Evolutionary conservation across 1,140 invertebrate genomes (phyloP).

Genomic region (Streblospio benedicti): DNA sequence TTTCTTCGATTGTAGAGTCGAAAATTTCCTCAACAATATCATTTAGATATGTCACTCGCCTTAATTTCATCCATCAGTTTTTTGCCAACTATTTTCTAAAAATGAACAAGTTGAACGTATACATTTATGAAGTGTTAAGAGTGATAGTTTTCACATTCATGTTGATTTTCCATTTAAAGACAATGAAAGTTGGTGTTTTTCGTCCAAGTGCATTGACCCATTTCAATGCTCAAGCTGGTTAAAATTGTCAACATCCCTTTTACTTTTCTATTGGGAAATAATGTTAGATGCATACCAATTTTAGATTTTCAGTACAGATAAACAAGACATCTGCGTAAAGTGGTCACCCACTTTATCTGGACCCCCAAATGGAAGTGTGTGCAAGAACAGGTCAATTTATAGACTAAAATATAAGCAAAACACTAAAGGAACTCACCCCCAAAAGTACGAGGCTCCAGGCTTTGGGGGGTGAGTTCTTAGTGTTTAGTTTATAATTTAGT

Average conservation of each 20-base stretch:
- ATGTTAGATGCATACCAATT: not conserved
- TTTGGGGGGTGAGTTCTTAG: too few species aligned
- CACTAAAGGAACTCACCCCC: too few species aligned
- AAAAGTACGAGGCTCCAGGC: not conserved
- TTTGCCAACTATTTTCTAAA: conserved; percentile 32
- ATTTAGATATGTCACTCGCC: conserved; percentile 18
- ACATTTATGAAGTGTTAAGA: not conserved
- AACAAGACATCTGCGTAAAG: conserved; percentile 22
- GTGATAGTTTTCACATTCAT: not conserved
- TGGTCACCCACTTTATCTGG: conserved; percentile 13
- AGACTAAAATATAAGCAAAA: too few species aligned
- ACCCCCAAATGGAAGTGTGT: not conserved
- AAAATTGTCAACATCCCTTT: not conserved
- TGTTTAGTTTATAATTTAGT: too few species aligned
- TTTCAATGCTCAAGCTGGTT: not conserved
- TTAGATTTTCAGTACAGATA: conserved; percentile 16
- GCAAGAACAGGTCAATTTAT: conserved; percentile 18
- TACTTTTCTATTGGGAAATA: not conserved
- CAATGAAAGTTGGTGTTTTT: not conserved
- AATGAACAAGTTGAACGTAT: not conserved
- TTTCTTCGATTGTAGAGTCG: conserved; percentile 41
- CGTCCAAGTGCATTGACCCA: not conserved
- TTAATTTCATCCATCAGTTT: conserved; percentile 28
- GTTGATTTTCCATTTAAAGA: not conserved
- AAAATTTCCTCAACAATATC: conserved; percentile 42